Percentiles rank a stretch among this genome's conserved stretches.
phyloP scores from a whole-genome alignment of 2,888 invertebrate genomes.

The Drosophila trichaetosa region DNA sequence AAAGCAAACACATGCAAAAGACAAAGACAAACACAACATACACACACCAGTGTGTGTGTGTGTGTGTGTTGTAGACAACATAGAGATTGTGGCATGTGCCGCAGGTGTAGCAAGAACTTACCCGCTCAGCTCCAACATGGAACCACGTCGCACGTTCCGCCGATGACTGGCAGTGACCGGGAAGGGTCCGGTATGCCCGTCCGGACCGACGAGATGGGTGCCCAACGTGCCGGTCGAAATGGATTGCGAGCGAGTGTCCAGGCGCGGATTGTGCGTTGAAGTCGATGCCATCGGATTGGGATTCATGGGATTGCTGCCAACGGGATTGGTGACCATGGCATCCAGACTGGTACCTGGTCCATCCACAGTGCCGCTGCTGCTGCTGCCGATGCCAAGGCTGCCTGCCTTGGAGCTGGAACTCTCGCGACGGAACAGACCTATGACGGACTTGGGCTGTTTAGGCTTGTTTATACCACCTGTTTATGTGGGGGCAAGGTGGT shows the following conservation, averaged over 20 bases:
- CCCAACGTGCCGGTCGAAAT: slow-evolving; percentile 80
- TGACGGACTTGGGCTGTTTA: slow-evolving; percentile 93
- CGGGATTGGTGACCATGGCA: slow-evolving; percentile 79
- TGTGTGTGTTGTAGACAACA: slow-evolving; percentile 26
- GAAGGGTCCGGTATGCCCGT: slow-evolving; percentile 87
- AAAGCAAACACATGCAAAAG: slow-evolving; percentile 4
- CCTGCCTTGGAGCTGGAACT: slow-evolving; percentile 89
- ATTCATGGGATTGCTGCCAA: slow-evolving; percentile 84
- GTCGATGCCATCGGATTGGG: slow-evolving; percentile 72
- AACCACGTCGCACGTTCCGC: slow-evolving; percentile 90
- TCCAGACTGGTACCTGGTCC: slow-evolving; percentile 86
- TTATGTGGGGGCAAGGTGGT: slow-evolving; percentile 19
- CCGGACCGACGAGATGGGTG: slow-evolving; percentile 74
- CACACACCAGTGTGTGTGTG: slow-evolving; percentile 19
- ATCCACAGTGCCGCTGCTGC: slow-evolving; percentile 85
- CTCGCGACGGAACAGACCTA: slow-evolving; percentile 94
- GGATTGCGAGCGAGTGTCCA: slow-evolving; percentile 82
- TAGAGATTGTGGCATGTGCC: slow-evolving; percentile 36
- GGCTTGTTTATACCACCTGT: slow-evolving; percentile 94
- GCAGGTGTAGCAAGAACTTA: slow-evolving; percentile 84
- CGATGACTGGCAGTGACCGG: slow-evolving; percentile 89
- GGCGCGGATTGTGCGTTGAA: slow-evolving; percentile 77
- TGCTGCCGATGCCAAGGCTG: slow-evolving; percentile 85
- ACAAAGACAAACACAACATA: slow-evolving; percentile 33
- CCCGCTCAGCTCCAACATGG: slow-evolving; percentile 93